Evolutionary conservation across 2,888 invertebrate genomes (phyloP).

Genomic region (Nomada goodeniana): DNA sequence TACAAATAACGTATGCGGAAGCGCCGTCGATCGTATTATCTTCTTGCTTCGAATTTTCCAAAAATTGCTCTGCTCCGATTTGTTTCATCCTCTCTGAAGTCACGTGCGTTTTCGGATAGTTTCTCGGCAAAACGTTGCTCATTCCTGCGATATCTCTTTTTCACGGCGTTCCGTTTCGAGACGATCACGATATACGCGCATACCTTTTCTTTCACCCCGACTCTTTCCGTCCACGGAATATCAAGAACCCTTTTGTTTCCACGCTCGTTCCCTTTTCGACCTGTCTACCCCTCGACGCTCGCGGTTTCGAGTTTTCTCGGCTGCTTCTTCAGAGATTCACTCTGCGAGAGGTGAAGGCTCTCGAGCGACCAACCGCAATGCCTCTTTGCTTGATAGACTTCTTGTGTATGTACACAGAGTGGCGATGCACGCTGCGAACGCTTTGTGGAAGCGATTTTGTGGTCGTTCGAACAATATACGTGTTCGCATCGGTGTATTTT

Average conservation of each 20-base stretch:
- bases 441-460: slow-evolving; percentile 1
- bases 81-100: neutral
- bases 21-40: no score
- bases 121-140: slow-evolving; percentile 6
- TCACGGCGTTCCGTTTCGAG: neutral
- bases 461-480: neutral
- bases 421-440: neutral
- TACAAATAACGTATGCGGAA: no score
- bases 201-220: slow-evolving; percentile 38
- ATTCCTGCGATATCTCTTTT: slow-evolving; percentile 14
- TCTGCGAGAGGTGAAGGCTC: slow-evolving; percentile 12
- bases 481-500: neutral
- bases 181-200: slow-evolving; percentile 12
- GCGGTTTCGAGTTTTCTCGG: slow-evolving; percentile 40
- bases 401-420: neutral
- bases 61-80: slow-evolving; percentile 54
- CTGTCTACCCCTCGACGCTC: slow-evolving; percentile 33
- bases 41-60: slow-evolving; percentile 1
- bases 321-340: slow-evolving; percentile 15
- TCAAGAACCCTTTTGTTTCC: slow-evolving; percentile 40
- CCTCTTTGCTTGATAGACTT: slow-evolving; percentile 20
- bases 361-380: slow-evolving; percentile 27
- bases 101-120: slow-evolving; percentile 19
- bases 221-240: slow-evolving; percentile 7
- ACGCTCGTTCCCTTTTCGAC: slow-evolving; percentile 48